Conservation (phyloP, 2,888 invertebrate genomes). For the Tipula confusa region DNA sequence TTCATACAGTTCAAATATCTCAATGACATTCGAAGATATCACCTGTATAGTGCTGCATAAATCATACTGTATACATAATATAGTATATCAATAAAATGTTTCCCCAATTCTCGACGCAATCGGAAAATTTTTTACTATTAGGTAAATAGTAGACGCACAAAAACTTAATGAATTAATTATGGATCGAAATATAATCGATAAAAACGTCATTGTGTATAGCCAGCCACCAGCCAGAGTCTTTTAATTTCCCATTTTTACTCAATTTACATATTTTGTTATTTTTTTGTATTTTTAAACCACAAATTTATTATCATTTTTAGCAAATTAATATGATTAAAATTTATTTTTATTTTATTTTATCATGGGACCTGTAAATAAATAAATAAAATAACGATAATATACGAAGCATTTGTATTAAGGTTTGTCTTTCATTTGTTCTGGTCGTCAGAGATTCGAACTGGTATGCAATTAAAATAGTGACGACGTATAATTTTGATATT, state of each 20-base stretch:
- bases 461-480: too few relatives aligned
- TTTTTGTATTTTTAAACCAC: not conserved
- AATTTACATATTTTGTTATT: not conserved
- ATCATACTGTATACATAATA: too few relatives aligned
- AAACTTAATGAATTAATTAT: too few relatives aligned
- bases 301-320: not conserved
- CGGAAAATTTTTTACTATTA: not conserved
- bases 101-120: not conserved
- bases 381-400: not conserved
- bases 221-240: too few relatives aligned
- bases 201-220: too few relatives aligned
- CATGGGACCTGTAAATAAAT: not conserved
- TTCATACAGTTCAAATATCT: too few relatives aligned
- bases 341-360: slow-evolving; percentile 12
- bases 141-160: not conserved
- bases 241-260: not conserved
- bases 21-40: too few relatives aligned
- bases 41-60: too few relatives aligned
- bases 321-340: not conserved
- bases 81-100: not conserved
- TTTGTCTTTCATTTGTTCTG: not conserved
- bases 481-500: too few relatives aligned
- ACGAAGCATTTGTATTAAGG: not conserved
- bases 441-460: not conserved
- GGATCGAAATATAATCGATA: not conserved